A percentile compares a stretch with the other conserved stretches of the same genome.
These are phyloP conservation scores for Ophthalmolycus amberensis DNA, from an alignment of 2,113 vertebrate genomes.

Conservation along the genomic window DNA sequence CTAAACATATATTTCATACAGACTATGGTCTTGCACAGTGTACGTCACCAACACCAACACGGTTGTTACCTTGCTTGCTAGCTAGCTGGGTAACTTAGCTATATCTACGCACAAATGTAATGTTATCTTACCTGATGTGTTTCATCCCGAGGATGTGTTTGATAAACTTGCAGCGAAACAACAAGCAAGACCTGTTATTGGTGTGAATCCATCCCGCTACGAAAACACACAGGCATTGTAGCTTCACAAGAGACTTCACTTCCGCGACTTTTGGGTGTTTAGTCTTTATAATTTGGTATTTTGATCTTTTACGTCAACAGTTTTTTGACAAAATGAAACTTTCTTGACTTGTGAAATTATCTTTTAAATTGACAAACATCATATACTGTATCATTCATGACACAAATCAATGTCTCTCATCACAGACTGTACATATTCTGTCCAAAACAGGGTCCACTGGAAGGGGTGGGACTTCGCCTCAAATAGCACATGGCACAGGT, in stretches of 20 bases:
- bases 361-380: neutral
- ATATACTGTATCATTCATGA: neutral
- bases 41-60: neutral
- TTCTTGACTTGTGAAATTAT: neutral
- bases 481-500: neutral
- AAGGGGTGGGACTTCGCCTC: neutral
- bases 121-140: neutral
- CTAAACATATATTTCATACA: no score
- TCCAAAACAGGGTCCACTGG: no score
- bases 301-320: neutral
- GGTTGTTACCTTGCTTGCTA: neutral
- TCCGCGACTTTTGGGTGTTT: neutral
- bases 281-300: neutral
- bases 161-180: no score
- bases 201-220: no score
- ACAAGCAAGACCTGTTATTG: no score
- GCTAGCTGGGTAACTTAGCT: neutral
- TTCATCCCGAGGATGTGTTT: no score
- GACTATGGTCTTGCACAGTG: no score
- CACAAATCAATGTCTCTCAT: neutral
- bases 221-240: neutral
- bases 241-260: neutral
- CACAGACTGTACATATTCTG: neutral
- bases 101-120: neutral
- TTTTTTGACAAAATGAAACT: neutral